phyloP scores from a whole-genome alignment of 2,888 invertebrate genomes.

The Metacarcinus magister region DNA sequence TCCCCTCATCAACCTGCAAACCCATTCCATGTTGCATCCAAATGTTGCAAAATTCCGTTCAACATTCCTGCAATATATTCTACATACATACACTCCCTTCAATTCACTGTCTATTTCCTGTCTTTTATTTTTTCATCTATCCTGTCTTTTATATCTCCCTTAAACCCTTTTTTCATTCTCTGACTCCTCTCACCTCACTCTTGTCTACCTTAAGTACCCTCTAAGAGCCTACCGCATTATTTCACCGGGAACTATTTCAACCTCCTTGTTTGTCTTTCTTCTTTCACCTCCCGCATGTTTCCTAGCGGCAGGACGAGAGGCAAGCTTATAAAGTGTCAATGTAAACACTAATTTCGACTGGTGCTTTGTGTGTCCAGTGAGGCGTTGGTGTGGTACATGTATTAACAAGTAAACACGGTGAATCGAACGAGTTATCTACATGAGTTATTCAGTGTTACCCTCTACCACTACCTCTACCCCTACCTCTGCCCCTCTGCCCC shows the following conservation, averaged over 20 bases:
- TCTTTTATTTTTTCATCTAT: not conserved
- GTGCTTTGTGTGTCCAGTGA: not conserved
- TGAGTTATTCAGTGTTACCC: not conserved
- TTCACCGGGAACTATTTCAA: not conserved
- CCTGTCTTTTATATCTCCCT: not conserved
- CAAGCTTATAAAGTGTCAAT: not conserved
- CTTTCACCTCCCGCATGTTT: not conserved
- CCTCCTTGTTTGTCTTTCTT: not conserved
- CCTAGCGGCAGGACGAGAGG: not conserved
- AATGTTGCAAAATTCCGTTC: not conserved
- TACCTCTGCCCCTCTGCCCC: not conserved
- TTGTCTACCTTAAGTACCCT: no score
- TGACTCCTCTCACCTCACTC: no score
- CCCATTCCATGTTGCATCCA: no score
- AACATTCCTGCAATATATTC: not conserved
- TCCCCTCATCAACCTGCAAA: no score
- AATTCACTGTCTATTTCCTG: not conserved
- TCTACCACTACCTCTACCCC: not conserved
- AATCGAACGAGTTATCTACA: not conserved
- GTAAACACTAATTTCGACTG: not conserved
- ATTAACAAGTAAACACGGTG: not conserved
- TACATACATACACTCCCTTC: not conserved
- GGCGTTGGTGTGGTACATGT: not conserved
- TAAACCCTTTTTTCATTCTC: no score
- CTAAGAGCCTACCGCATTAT: no score